A percentile compares a stretch with the other conserved stretches of the same genome.
phyloP scores from a whole-genome alignment of 2,888 invertebrate species.

The Eilema griseolum region DNA sequence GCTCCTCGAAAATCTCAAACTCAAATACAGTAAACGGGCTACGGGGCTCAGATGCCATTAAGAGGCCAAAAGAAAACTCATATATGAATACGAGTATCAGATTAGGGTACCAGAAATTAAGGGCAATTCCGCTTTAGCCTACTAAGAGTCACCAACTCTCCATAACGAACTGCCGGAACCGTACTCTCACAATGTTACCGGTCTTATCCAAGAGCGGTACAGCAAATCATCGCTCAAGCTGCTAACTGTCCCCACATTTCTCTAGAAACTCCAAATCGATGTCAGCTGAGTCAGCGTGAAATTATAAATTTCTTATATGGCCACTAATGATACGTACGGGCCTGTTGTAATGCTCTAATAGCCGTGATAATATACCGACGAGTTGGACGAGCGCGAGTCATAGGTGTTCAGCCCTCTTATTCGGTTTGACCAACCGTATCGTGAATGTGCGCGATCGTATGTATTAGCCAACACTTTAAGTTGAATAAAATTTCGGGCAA shows the following conservation, averaged over 20 bases:
- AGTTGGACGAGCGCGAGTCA: background rate
- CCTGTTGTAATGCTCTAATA: conserved; percentile 48
- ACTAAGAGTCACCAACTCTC: background rate
- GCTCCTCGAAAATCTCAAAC: no score
- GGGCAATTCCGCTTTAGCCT: no score
- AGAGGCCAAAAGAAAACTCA: no score
- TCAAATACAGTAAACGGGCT: no score
- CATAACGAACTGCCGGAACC: background rate
- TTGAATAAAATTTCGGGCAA: background rate
- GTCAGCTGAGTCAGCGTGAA: conserved; percentile 48
- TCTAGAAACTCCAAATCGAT: conserved; percentile 14
- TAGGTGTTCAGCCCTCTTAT: background rate
- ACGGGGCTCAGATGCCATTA: no score
- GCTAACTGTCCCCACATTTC: conserved; percentile 9
- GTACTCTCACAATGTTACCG: background rate
- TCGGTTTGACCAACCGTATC: background rate
- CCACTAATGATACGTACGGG: conserved; percentile 51
- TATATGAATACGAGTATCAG: no score
- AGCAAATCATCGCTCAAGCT: conserved; percentile 1
- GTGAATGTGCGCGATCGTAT: background rate
- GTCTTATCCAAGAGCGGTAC: background rate
- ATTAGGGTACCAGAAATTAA: no score
- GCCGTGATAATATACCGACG: conserved; percentile 30
- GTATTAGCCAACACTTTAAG: background rate
- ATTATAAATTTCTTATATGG: conserved; percentile 61